Base-by-base conservation (phyloP, 1,140 invertebrate species). In the Drosophila chauvacae region DNA sequence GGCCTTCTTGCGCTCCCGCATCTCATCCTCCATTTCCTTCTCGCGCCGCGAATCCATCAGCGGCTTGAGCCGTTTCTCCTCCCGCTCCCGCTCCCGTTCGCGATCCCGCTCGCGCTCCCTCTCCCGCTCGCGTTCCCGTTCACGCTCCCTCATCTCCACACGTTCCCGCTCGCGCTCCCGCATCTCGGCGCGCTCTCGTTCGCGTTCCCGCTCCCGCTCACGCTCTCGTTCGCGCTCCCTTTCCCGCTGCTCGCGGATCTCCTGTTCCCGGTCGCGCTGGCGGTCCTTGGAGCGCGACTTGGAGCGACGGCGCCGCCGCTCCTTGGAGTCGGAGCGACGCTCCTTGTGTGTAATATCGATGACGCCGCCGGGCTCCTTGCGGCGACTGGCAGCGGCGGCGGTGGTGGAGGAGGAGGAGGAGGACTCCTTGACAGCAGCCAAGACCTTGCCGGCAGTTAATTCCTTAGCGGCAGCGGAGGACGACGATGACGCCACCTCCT, bases 1-100 rank as follows among this genome's bases (percentile, higher is more conserved):
- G 20, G 96, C 94, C 85, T 98, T 96, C 87, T 98, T 97, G 87
- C 96, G 95, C 88, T 99, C 98, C 62, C 97, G 96, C 4, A 95
- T 94, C 92, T 99, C 97, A 92, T 98, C 97, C 92, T 98, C 97
- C 77, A 98, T 95, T 92, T 98, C 97, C 92, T 97, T 95, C 91
- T 97, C 97, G 53, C 96, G 93, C 26, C 95, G 93, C 61, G 95
- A 93, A 65, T 95, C 95, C 13, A 94, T 94, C 42, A 95, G 93
- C 7, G 93, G 94, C 77, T 95, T 95, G 0, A 81, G 35, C 1
- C 71, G 47, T 60, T 93, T 92, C 39, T 94, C 93, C 37, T 95
- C 94, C n/a, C 94, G 90, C 48, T 93, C 94, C 1, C 80, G 55
- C 11, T 82, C 80, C 0, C 80, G 37, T 4, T 81, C 94, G 4